Evolutionary conservation across 2,888 invertebrate species (phyloP).

Genomic region (Sphecodes monilicornis): DNA sequence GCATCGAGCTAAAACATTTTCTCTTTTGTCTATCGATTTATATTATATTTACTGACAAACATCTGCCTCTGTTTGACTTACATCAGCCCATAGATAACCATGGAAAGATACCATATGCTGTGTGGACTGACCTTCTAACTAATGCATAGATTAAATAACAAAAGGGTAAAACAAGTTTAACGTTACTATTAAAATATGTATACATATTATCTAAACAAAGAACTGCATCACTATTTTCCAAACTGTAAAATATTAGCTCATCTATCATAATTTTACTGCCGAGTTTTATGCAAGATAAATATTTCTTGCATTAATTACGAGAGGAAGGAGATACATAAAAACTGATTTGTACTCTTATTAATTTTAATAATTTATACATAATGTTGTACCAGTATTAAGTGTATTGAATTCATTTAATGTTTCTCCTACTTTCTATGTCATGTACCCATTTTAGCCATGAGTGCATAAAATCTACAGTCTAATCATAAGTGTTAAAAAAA

Average conservation of each 20-base stretch:
- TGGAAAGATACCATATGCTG: conserved; percentile 68
- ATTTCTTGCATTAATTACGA: not conserved
- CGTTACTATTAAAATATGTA: not conserved
- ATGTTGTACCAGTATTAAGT: not conserved
- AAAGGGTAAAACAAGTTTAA: conserved; percentile 2
- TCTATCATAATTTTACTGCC: not conserved
- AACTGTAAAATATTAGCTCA: not conserved
- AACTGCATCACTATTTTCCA: not conserved
- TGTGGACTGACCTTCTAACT: conserved; percentile 48
- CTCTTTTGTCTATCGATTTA: conserved; percentile 51
- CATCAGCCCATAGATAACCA: conserved; percentile 61
- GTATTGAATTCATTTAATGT: too few species aligned
- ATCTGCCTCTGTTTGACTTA: conserved; percentile 72
- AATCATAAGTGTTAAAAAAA: too few species aligned
- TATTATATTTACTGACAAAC: conserved; percentile 58
- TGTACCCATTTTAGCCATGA: too few species aligned
- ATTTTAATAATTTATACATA: not conserved
- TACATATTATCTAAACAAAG: not conserved
- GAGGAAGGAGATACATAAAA: not conserved
- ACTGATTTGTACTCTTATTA: not conserved
- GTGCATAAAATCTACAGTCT: too few species aligned
- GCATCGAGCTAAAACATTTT: not conserved
- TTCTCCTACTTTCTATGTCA: too few species aligned
- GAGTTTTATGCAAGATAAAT: not conserved
- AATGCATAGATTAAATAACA: conserved; percentile 16